Conservation (phyloP, 2,888 invertebrate genomes). For the Drosophila formosana region DNA sequence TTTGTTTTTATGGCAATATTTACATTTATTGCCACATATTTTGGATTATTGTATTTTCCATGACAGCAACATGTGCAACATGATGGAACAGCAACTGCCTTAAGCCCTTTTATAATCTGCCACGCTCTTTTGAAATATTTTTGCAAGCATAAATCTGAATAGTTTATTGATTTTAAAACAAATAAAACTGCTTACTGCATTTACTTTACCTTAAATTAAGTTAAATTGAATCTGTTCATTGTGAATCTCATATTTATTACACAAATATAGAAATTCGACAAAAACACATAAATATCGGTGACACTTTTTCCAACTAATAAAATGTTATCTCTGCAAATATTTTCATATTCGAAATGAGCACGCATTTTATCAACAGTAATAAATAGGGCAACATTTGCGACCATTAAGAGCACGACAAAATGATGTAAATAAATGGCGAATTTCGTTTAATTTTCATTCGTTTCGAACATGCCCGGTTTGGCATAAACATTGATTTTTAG, state of each 20-base stretch:
- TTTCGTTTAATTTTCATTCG: neutral
- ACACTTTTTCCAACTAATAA: neutral
- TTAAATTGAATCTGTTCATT: neutral
- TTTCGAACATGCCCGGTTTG: neutral
- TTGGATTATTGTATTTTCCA: conserved; percentile 5
- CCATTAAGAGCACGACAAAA: neutral
- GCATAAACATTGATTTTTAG: neutral
- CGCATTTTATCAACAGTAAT: neutral
- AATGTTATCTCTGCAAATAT: neutral
- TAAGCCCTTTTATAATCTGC: neutral
- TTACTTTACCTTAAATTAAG: neutral
- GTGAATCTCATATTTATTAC: neutral
- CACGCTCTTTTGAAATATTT: neutral
- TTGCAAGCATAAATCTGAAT: neutral
- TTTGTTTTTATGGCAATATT: conserved; percentile 46
- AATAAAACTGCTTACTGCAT: neutral
- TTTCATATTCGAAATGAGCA: neutral
- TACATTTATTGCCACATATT: conserved; percentile 37
- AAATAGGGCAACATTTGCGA: neutral
- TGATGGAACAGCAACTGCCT: neutral
- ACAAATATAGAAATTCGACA: neutral
- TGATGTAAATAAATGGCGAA: neutral
- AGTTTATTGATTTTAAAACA: neutral
- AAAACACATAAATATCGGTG: neutral
- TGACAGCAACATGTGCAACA: conserved; percentile 14